Conservation (phyloP, 1,140 invertebrate genomes). For the Drosophila azteca region DNA sequence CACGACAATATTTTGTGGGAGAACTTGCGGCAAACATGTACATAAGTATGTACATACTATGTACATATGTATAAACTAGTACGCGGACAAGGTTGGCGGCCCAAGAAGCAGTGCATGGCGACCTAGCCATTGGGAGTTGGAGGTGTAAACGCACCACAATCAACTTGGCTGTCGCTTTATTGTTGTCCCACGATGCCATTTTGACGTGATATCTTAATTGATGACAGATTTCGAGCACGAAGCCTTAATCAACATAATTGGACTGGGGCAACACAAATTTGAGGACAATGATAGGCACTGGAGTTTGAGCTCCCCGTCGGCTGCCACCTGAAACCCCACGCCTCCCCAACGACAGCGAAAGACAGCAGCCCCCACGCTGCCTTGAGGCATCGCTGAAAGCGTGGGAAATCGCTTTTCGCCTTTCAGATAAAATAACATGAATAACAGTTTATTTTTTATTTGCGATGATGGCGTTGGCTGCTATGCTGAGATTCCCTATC, state of each 20-base stretch:
- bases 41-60: no score
- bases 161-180: not conserved
- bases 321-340: constrained; percentile 9
- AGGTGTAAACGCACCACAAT: constrained; percentile 9
- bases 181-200: constrained; percentile 13
- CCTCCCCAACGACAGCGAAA: constrained; percentile 1
- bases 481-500: constrained; percentile 7
- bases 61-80: not conserved
- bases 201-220: constrained; percentile 35
- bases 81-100: constrained; percentile 19
- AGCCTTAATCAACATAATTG: constrained; percentile 15
- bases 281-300: no score
- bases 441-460: constrained; percentile 28
- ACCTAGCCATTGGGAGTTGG: constrained; percentile 4
- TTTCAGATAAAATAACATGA: constrained; percentile 24
- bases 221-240: constrained; percentile 21
- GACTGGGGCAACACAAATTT: not conserved
- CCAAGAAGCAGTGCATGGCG: not conserved
- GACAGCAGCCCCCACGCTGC: not conserved
- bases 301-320: constrained; percentile 3
- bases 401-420: constrained; percentile 23
- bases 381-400: constrained; percentile 1
- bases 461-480: constrained; percentile 7
- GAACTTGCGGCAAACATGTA: constrained; percentile 34
- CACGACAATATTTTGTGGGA: constrained; percentile 7